Evolutionary conservation across 2,113 vertebrate genomes (phyloP).

Genomic region (Fulmarus glacialis): DNA sequence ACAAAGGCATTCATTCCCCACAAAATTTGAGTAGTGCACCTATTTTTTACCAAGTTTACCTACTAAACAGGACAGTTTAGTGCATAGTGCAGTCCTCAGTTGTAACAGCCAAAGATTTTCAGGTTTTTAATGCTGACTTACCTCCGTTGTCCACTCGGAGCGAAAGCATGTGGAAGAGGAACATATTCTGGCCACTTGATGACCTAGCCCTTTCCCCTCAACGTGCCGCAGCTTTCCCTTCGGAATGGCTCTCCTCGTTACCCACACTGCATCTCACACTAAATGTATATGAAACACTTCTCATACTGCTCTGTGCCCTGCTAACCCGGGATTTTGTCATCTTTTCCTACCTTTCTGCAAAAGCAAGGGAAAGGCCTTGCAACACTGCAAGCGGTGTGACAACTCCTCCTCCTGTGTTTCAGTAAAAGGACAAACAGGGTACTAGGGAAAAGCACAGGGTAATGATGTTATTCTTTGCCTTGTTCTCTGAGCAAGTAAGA

Average conservation of each 20-base stretch:
- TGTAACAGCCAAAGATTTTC: neutral
- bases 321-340: neutral
- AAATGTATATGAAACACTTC: rapidly evolving
- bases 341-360: neutral
- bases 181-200: neutral
- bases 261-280: neutral
- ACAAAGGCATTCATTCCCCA: neutral
- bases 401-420: neutral
- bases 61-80: neutral
- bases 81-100: neutral
- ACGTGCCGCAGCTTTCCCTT: rapidly evolving
- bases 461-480: neutral
- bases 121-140: neutral
- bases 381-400: neutral
- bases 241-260: neutral
- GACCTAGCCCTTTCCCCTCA: neutral
- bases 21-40: neutral
- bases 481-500: neutral
- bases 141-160: rapidly evolving
- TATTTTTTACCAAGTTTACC: neutral
- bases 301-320: neutral
- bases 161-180: neutral
- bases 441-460: neutral
- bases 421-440: neutral
- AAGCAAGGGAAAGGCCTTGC: neutral